A percentile compares a stretch with the other conserved stretches of the same genome.
Conservation (phyloP, 92 coral and sea anemone species). For the Zoanthus sansibaricus region DNA sequence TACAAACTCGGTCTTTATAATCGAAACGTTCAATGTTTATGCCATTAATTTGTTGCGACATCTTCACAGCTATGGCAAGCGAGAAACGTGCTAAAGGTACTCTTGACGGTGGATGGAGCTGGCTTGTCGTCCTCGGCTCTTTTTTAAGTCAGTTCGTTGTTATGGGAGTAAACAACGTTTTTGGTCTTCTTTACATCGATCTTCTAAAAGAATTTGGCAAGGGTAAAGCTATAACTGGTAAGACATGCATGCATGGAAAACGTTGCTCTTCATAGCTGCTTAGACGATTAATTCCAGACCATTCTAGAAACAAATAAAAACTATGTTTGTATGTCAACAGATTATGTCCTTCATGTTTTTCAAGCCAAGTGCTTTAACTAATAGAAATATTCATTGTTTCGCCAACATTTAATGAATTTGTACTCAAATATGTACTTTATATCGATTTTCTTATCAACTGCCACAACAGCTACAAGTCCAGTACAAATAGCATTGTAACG, state of each 20-base stretch:
- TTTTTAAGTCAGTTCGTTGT: conserved; percentile 77
- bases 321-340: not conserved
- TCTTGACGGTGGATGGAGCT: conserved; percentile 88
- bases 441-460: no score
- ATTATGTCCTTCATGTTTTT: no score
- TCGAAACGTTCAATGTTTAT: not conserved
- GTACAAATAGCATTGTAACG: no score
- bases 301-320: not conserved
- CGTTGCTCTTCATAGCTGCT: not conserved
- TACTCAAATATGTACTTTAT: no score
- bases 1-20: not conserved
- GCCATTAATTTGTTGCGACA: not conserved
- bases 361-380: no score
- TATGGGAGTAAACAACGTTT: conserved; percentile 77
- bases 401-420: no score
- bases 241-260: not conserved
- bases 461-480: no score
- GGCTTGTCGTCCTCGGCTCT: conserved; percentile 79
- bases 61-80: conserved; percentile 22
- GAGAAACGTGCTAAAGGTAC: conserved; percentile 41
- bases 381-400: no score
- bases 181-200: conserved; percentile 80
- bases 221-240: conserved; percentile 81
- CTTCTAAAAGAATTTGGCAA: conserved; percentile 77
- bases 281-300: not conserved